These are phyloP conservation scores for Danio choprae DNA, from an alignment of 2,797 vertebrate species.

Conservation along the genomic window DNA sequence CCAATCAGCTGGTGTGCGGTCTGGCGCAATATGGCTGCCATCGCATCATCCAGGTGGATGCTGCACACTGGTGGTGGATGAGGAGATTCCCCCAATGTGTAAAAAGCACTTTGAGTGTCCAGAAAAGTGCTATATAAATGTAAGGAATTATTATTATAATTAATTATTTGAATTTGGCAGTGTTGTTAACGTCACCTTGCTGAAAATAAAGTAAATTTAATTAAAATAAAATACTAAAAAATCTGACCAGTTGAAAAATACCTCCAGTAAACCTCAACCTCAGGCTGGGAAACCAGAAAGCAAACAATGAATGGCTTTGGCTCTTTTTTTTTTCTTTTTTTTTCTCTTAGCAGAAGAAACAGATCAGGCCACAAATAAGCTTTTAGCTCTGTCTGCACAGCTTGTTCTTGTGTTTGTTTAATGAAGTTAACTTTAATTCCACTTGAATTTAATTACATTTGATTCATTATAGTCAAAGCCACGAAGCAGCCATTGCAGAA, in stretches of 20 bases:
- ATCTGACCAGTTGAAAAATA: neutral
- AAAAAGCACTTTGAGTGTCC: too few relatives aligned
- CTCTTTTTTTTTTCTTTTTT: conserved; percentile 1
- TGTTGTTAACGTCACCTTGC: too few relatives aligned
- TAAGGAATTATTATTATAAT: too few relatives aligned
- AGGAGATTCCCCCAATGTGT: too few relatives aligned
- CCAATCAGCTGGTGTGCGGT: too few relatives aligned
- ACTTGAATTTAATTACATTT: conserved; percentile 13
- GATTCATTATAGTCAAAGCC: conserved; percentile 27
- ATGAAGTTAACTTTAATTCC: conserved; percentile 13
- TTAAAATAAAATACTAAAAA: too few relatives aligned
- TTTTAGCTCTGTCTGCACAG: neutral
- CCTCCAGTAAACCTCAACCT: neutral
- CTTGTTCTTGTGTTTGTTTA: conserved; percentile 4
- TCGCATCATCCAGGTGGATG: too few relatives aligned
- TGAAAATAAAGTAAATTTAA: too few relatives aligned
- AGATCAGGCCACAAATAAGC: conserved; percentile 9
- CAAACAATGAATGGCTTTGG: neutral
- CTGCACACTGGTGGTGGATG: too few relatives aligned
- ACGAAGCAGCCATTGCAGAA: neutral
- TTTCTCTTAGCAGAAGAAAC: neutral
- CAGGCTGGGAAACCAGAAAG: neutral
- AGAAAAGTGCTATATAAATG: too few relatives aligned
- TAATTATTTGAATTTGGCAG: too few relatives aligned
- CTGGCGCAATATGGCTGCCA: too few relatives aligned